These are phyloP conservation scores for Bubo bubo DNA, from an alignment of 2,113 vertebrate genomes.

Conservation along the genomic window DNA sequence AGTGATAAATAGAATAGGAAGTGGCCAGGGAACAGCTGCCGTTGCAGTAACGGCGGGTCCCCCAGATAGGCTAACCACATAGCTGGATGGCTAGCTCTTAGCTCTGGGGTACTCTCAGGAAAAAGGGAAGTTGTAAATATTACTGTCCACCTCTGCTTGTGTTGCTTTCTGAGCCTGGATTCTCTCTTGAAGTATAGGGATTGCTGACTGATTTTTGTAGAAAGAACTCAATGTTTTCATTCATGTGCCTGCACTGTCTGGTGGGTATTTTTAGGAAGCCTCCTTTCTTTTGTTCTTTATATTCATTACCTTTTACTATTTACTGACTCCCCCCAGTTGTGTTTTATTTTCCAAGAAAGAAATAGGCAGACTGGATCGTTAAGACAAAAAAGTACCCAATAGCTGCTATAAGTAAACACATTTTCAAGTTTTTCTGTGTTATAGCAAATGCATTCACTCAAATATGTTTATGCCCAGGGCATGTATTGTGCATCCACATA, in stretches of 20 bases:
- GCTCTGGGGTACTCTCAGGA: not conserved
- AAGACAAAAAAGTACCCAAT: not conserved
- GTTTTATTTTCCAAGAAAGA: not conserved
- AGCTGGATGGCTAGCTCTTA: not conserved
- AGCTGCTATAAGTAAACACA: not conserved
- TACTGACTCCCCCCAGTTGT: not conserved
- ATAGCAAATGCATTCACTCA: not conserved
- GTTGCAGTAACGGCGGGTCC: rapidly evolving
- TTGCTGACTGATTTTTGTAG: not conserved
- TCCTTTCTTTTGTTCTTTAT: not conserved
- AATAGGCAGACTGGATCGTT: not conserved
- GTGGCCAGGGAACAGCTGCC: not conserved
- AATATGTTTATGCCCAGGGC: not conserved
- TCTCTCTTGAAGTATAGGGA: not conserved
- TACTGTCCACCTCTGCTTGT: not conserved
- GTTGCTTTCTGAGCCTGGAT: not conserved
- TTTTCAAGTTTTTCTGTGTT: not conserved
- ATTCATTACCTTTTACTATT: not conserved
- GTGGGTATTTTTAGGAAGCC: not conserved
- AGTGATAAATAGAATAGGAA: not conserved
- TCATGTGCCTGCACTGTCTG: not conserved
- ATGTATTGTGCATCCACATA: not conserved
- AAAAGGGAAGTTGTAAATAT: not conserved
- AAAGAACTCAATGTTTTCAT: not conserved
- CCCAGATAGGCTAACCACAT: not conserved